Percentiles rank a stretch among this genome's conserved stretches.
Conservation (phyloP, 2,888 invertebrate genomes). For the Troides helena region DNA sequence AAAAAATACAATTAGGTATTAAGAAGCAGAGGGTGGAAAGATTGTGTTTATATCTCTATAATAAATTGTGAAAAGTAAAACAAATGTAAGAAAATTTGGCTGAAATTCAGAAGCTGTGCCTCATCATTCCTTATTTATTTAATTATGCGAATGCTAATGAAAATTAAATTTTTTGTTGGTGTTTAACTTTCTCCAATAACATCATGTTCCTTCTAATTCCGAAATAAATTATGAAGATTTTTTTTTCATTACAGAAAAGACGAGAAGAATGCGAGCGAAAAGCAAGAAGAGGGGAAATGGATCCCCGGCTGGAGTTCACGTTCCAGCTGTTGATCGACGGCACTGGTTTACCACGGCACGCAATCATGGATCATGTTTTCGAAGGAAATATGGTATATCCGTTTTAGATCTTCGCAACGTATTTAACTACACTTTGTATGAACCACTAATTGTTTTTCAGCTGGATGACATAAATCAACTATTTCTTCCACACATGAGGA, state of each 20-base stretch:
- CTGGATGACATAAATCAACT: conserved; percentile 93
- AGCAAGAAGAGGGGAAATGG: conserved; percentile 94
- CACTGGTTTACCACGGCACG: conserved; percentile 88
- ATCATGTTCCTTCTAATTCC: too few relatives aligned
- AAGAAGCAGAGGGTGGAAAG: too few relatives aligned
- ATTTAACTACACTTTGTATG: background rate
- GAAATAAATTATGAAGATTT: too few relatives aligned
- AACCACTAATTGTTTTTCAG: conserved; percentile 58
- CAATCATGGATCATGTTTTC: conserved; percentile 94
- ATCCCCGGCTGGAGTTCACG: conserved; percentile 93
- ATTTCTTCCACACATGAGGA: conserved; percentile 91
- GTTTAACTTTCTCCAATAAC: too few relatives aligned
- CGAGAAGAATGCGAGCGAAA: conserved; percentile 96
- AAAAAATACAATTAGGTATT: too few relatives aligned
- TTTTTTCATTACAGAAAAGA: conserved; percentile 70
- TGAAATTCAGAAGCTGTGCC: too few relatives aligned
- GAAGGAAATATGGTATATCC: conserved; percentile 89
- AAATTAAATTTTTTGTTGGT: too few relatives aligned
- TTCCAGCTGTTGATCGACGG: conserved; percentile 93
- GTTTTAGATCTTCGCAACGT: background rate
- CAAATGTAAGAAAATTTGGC: too few relatives aligned
- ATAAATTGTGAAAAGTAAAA: too few relatives aligned
- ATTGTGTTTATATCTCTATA: too few relatives aligned
- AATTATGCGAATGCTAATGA: too few relatives aligned
- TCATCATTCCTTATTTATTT: too few relatives aligned